A percentile compares a stretch with the other conserved stretches of the same genome.
Conservation (phyloP, 2,888 invertebrate species). For the Eumerus sabulonum region DNA sequence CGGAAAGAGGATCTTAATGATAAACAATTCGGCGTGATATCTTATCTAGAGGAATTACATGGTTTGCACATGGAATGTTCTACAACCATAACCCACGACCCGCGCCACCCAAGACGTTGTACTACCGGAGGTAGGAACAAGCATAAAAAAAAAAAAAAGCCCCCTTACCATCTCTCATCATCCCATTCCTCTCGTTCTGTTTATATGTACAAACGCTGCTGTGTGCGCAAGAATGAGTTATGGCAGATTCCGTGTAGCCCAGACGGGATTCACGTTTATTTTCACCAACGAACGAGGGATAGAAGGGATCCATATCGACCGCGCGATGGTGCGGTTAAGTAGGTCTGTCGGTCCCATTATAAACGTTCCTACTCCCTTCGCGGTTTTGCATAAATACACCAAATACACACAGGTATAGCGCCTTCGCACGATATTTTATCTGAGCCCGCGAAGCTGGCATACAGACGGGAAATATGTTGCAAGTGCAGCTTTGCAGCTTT, state of each 20-base stretch:
- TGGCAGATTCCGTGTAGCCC: slow-evolving; percentile 62
- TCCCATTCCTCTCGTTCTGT: too few relatives aligned
- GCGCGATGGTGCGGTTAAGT: slow-evolving; percentile 60
- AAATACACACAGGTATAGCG: slow-evolving; percentile 10
- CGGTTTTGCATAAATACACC: background rate
- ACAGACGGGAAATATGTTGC: slow-evolving; percentile 46
- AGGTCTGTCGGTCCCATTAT: slow-evolving; percentile 56
- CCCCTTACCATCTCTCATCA: slow-evolving; percentile 2
- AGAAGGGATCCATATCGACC: slow-evolving; percentile 62
- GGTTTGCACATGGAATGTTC: slow-evolving; percentile 41
- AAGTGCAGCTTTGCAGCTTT: slow-evolving; percentile 60
- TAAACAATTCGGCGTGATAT: slow-evolving; percentile 67
- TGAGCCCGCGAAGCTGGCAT: slow-evolving; percentile 48
- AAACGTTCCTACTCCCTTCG: slow-evolving; percentile 1
- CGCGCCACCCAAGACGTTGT: slow-evolving; percentile 16
- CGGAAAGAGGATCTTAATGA: slow-evolving; percentile 58
- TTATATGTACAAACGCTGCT: background rate
- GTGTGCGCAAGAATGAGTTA: slow-evolving; percentile 54
- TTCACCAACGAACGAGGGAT: slow-evolving; percentile 23
- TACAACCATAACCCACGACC: slow-evolving; percentile 6
- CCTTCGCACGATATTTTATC: slow-evolving; percentile 38
- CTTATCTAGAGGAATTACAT: slow-evolving; percentile 60
- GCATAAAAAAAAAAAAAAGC: background rate
- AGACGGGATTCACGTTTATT: slow-evolving; percentile 53
- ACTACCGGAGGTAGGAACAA: too few relatives aligned